These are phyloP conservation scores for Silurus aristotelis DNA, from an alignment of 2,797 vertebrate genomes.

Conservation along the genomic window DNA sequence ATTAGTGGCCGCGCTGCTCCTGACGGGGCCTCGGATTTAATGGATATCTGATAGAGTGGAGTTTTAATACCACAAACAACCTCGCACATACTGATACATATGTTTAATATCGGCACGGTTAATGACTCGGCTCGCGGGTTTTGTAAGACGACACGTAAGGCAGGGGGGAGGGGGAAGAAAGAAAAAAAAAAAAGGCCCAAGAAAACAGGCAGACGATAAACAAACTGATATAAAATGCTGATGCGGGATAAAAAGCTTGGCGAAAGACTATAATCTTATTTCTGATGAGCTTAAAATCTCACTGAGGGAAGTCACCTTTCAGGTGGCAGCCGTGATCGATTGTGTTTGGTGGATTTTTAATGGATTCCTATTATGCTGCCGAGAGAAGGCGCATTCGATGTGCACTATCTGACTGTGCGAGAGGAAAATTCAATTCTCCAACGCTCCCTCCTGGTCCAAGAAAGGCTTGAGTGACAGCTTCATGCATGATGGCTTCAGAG, in stretches of 20 bases:
- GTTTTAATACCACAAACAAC: conserved; percentile 33
- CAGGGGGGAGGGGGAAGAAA: neutral
- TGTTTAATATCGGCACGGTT: conserved; percentile 29
- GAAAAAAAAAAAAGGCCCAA: neutral
- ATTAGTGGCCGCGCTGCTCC: conserved; percentile 60
- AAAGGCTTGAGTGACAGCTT: conserved; percentile 67
- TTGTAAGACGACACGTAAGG: neutral
- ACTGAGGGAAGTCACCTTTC: conserved; percentile 46
- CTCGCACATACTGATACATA: conserved; percentile 32
- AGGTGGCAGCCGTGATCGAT: conserved; percentile 52
- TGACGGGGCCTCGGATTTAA: conserved; percentile 39
- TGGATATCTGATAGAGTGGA: conserved; percentile 41
- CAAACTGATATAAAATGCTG: neutral
- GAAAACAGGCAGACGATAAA: neutral
- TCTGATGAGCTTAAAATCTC: conserved; percentile 56
- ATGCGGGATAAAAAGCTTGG: neutral
- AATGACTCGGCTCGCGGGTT: conserved; percentile 24
- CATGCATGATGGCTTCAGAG: conserved; percentile 60
- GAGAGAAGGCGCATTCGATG: conserved; percentile 52
- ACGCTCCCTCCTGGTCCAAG: conserved; percentile 50
- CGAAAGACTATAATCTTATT: neutral
- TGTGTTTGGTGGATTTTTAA: conserved; percentile 59
- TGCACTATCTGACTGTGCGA: conserved; percentile 48
- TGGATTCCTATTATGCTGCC: conserved; percentile 51
- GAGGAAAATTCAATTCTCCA: conserved; percentile 58